Conservation (phyloP, 1,140 invertebrate genomes). For the Phthorimaea operculella region DNA sequence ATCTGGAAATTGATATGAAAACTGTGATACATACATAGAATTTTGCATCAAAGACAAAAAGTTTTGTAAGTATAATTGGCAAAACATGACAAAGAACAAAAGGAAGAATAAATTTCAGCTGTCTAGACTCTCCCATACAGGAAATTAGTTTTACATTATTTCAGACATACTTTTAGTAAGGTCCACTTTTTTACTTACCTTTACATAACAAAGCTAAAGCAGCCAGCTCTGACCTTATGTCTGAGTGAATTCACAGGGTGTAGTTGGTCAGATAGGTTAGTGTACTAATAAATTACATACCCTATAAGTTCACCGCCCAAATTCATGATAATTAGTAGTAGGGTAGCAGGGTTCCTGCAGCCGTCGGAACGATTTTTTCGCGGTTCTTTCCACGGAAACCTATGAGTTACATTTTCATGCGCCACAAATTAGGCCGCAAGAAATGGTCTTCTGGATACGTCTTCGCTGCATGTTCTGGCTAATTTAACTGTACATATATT, state of each 20-base stretch:
- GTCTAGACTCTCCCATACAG: too few relatives aligned
- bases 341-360: too few relatives aligned
- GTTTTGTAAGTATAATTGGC: too few relatives aligned
- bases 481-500: neutral
- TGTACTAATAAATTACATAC: too few relatives aligned
- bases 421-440: too few relatives aligned
- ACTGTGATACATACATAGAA: neutral
- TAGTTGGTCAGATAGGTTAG: too few relatives aligned
- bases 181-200: neutral
- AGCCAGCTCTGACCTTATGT: too few relatives aligned
- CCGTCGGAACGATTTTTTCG: neutral
- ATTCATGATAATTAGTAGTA: neutral
- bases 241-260: too few relatives aligned
- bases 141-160: too few relatives aligned
- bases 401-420: neutral
- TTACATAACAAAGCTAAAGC: too few relatives aligned
- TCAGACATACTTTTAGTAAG: neutral
- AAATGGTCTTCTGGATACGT: neutral
- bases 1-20: neutral
- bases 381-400: neutral
- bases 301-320: neutral
- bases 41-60: neutral
- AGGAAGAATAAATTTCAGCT: too few relatives aligned
- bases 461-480: too few relatives aligned
- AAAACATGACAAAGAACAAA: neutral